A percentile compares a stretch with the other conserved stretches of the same genome.
Conservation (phyloP, 2,797 vertebrate genomes). For the Dicrostonyx torquatus region DNA sequence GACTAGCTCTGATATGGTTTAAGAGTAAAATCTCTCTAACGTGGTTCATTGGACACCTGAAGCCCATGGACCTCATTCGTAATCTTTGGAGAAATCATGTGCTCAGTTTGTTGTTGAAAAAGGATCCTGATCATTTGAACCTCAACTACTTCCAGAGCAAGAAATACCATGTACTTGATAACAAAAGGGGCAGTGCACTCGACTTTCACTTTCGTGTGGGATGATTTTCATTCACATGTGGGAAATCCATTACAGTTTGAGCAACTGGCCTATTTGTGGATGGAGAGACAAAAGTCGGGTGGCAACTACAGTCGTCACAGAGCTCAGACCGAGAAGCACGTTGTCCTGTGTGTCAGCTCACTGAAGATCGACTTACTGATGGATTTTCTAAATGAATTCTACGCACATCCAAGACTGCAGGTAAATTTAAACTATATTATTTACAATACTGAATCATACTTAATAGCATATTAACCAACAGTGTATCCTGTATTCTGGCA, state of each 20-base stretch:
- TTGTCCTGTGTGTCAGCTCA: conserved; percentile 91
- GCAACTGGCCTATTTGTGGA: conserved; percentile 91
- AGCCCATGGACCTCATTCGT: neutral
- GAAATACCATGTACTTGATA: neutral
- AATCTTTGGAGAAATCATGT: neutral
- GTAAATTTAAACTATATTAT: conserved; percentile 78
- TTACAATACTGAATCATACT: neutral
- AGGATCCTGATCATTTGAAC: neutral
- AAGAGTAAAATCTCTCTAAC: neutral
- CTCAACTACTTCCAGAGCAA: neutral
- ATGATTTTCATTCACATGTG: conserved; percentile 54
- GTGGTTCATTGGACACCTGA: conserved; percentile 25
- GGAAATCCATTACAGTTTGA: conserved; percentile 87
- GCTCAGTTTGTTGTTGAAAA: neutral
- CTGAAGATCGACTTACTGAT: conserved; percentile 91
- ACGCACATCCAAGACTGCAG: conserved; percentile 90
- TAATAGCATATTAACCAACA: neutral
- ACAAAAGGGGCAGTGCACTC: neutral
- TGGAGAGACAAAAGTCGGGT: conserved; percentile 92
- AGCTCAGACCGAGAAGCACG: conserved; percentile 90
- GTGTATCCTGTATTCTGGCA: conserved; percentile 38
- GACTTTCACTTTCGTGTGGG: neutral
- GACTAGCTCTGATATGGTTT: neutral
- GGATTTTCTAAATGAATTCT: conserved; percentile 92
- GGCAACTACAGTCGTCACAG: conserved; percentile 91